phyloP scores from a whole-genome alignment of 2,113 vertebrate genomes.

The Cheilinus undulatus region DNA sequence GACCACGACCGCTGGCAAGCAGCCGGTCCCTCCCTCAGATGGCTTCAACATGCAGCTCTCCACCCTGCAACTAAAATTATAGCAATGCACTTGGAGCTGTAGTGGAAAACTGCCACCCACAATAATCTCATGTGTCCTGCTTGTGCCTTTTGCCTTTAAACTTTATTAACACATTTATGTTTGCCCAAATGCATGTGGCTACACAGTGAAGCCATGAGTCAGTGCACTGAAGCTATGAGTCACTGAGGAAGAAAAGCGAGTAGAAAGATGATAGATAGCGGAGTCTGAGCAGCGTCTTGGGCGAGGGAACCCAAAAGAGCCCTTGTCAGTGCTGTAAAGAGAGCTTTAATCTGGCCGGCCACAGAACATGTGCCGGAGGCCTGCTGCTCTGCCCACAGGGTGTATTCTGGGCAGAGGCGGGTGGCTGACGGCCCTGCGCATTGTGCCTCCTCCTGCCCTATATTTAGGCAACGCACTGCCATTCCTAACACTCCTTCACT shows the following conservation, averaged over 20 bases:
- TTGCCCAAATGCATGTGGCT: constrained; percentile 80
- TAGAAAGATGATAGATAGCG: constrained; percentile 59
- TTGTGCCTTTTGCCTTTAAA: constrained; percentile 77
- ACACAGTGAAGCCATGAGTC: constrained; percentile 78
- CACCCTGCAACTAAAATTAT: constrained; percentile 87
- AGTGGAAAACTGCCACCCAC: constrained; percentile 86
- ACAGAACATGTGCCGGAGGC: constrained; percentile 83
- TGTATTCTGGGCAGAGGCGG: constrained; percentile 81
- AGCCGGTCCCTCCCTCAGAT: constrained; percentile 84
- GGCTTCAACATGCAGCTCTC: constrained; percentile 86
- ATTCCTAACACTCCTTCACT: constrained; percentile 72
- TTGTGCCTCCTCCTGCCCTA: constrained; percentile 82
- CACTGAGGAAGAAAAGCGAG: constrained; percentile 31
- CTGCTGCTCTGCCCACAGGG: constrained; percentile 81
- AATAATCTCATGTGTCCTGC: constrained; percentile 79
- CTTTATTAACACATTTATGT: constrained; percentile 84
- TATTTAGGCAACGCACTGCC: constrained; percentile 78
- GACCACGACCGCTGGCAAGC: constrained; percentile 83
- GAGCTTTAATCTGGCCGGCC: constrained; percentile 86
- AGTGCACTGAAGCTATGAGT: constrained; percentile 45
- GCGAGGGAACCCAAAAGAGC: constrained; percentile 78
- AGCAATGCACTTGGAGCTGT: constrained; percentile 73
- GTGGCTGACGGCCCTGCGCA: constrained; percentile 74
- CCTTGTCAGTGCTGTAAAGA: constrained; percentile 84
- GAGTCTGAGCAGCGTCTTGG: constrained; percentile 83